phyloP scores from a whole-genome alignment of 2,113 vertebrate species.

The Ptilorrhoa leucosticta region DNA sequence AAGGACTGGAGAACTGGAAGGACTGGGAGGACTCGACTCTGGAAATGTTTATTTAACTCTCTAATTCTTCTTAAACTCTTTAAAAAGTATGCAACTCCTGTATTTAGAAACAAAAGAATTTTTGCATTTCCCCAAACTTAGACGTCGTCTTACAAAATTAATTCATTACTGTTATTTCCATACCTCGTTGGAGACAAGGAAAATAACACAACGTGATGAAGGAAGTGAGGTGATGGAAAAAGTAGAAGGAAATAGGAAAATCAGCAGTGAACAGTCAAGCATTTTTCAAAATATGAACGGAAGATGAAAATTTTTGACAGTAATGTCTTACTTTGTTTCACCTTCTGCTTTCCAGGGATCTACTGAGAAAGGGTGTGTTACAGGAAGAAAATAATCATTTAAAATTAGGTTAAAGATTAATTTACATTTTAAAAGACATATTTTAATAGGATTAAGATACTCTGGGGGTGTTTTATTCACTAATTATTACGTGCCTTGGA shows the following conservation, averaged over 20 bases:
- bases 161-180: not conserved
- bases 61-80: not conserved
- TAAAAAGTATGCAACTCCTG: not conserved
- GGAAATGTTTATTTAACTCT: not conserved
- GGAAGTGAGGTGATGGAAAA: not conserved
- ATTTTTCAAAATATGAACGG: not conserved
- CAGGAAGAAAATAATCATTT: not conserved
- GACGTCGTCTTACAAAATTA: not conserved
- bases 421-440: not conserved
- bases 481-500: not conserved
- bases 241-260: not conserved
- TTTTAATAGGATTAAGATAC: constrained; percentile 27
- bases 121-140: not conserved
- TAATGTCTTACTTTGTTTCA: not conserved
- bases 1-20: not conserved
- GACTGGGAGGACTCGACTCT: not conserved
- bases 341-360: not conserved
- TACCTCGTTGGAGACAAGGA: not conserved
- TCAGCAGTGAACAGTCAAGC: not conserved
- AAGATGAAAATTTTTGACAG: not conserved
- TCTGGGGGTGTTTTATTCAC: not conserved
- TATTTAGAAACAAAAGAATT: not conserved
- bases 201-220: not conserved
- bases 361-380: not conserved
- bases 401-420: constrained; percentile 12